Conservation (phyloP, 64 coral and sea anemone genomes). For the Montipora sp. region DNA sequence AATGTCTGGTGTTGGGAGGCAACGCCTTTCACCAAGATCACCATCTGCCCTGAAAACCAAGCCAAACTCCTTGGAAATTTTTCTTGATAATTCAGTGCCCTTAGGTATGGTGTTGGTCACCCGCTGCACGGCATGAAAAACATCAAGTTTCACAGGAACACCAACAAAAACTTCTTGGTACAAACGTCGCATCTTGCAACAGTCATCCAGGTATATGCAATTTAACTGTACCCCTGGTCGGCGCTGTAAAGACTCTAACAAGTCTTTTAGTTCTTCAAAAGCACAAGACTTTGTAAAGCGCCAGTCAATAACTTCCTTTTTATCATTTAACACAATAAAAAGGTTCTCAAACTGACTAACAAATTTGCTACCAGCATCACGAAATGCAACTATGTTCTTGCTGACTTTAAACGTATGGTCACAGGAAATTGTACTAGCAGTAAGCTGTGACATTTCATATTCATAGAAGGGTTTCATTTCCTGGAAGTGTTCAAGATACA, state of each 20-base stretch:
- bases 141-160: slow-evolving; percentile 26
- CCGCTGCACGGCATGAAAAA: slow-evolving; percentile 55
- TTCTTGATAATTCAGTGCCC: background rate
- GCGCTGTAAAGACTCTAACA: background rate
- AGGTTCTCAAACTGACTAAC: slow-evolving; percentile 71
- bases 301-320: slow-evolving; percentile 58
- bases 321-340: slow-evolving; percentile 31
- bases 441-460: too few species aligned
- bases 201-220: slow-evolving; percentile 1
- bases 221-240: too few species aligned
- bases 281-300: slow-evolving; percentile 31
- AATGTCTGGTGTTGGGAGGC: slow-evolving; percentile 24
- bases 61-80: slow-evolving; percentile 42
- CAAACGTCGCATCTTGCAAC: background rate
- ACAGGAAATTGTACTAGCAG: background rate
- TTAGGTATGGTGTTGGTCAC: slow-evolving; percentile 21
- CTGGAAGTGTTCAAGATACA: too few species aligned
- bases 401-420: slow-evolving; percentile 77
- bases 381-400: slow-evolving; percentile 63
- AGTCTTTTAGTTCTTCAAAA: slow-evolving; percentile 63
- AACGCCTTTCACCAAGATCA: background rate
- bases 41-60: slow-evolving; percentile 39
- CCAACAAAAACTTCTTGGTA: slow-evolving; percentile 15
- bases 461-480: too few species aligned
- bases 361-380: slow-evolving; percentile 19